A percentile compares a stretch with the other conserved stretches of the same genome.
These are phyloP conservation scores for Podarcis muralis DNA, from an alignment of 2,113 vertebrate genomes.

Conservation along the genomic window DNA sequence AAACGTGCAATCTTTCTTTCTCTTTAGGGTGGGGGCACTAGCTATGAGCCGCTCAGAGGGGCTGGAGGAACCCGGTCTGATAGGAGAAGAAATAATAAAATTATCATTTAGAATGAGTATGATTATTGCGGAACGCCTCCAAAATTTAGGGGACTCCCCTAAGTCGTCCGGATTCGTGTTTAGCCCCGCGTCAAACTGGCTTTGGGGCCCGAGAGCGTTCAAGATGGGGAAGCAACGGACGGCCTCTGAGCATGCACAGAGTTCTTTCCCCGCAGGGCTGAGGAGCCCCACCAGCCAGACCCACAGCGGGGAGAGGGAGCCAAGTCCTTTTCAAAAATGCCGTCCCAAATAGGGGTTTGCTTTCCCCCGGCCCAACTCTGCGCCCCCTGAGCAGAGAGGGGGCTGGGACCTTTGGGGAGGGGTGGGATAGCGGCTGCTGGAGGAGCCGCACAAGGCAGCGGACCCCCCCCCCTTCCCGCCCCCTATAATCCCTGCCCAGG, in stretches of 20 bases:
- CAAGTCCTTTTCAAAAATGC: not conserved
- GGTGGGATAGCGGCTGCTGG: not conserved
- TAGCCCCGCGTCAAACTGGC: no score
- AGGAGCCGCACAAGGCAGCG: no score
- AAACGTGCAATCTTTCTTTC: no score
- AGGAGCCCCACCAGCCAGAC: no score
- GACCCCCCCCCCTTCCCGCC: not conserved
- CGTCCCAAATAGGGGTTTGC: not conserved
- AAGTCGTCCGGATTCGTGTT: no score
- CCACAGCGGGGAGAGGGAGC: not conserved
- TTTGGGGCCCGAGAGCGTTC: not conserved
- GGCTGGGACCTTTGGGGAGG: not conserved
- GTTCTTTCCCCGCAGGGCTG: not conserved
- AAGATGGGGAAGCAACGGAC: not conserved
- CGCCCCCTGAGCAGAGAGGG: not conserved
- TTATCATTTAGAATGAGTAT: no score
- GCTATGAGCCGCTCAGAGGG: no score
- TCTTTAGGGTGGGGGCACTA: no score
- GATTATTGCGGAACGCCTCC: no score
- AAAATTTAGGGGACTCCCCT: no score
- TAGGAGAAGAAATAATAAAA: no score
- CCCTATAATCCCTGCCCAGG: not conserved
- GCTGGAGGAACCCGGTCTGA: no score
- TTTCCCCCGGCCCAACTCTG: not conserved
- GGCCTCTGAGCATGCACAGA: not conserved